Percentiles rank a stretch among this genome's conserved stretches.
phyloP scores from a whole-genome alignment of 2,888 invertebrate species.

The Halocaridina rubra region DNA sequence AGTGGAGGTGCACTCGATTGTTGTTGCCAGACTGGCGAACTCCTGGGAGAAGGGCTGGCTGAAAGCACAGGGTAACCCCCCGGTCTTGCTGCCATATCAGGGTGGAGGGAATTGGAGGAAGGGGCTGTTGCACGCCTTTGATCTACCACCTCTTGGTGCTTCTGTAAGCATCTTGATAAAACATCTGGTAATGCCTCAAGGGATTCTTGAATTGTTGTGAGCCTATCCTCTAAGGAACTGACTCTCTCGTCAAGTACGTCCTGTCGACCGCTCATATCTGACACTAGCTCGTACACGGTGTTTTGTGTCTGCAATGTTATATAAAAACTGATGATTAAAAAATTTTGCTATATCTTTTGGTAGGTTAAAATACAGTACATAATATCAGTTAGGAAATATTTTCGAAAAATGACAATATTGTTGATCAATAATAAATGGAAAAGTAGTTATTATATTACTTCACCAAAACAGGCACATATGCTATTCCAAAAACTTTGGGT shows the following conservation, averaged over 20 bases:
- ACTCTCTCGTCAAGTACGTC: conserved; percentile 93
- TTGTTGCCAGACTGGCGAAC: conserved; percentile 47
- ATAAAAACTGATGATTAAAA: too few species aligned
- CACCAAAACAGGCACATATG: too few species aligned
- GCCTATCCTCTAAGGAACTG: conserved; percentile 91
- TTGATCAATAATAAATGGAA: background rate
- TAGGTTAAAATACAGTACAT: conserved; percentile 69
- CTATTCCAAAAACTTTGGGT: too few species aligned
- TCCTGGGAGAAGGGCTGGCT: conserved; percentile 65
- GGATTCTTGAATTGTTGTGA: conserved; percentile 87
- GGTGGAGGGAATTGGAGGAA: conserved; percentile 81
- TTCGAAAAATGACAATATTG: background rate
- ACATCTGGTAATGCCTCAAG: conserved; percentile 86
- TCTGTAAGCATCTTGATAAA: conserved; percentile 78
- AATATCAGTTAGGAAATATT: background rate
- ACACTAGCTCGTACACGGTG: conserved; percentile 97
- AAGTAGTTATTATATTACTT: too few species aligned
- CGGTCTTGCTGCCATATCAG: conserved; percentile 77
- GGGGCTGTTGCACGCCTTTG: conserved; percentile 73
- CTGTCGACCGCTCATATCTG: conserved; percentile 95
- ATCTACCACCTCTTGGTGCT: conserved; percentile 82
- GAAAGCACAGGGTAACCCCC: conserved; percentile 70
- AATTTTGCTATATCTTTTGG: too few species aligned
- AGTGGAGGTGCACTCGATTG: conserved; percentile 49
- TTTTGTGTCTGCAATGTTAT: conserved; percentile 97